Evolutionary conservation across 1,140 invertebrate species (phyloP), one percentile per base, ranked within the genome.

Genomic region (Megathymus violae): DNA sequence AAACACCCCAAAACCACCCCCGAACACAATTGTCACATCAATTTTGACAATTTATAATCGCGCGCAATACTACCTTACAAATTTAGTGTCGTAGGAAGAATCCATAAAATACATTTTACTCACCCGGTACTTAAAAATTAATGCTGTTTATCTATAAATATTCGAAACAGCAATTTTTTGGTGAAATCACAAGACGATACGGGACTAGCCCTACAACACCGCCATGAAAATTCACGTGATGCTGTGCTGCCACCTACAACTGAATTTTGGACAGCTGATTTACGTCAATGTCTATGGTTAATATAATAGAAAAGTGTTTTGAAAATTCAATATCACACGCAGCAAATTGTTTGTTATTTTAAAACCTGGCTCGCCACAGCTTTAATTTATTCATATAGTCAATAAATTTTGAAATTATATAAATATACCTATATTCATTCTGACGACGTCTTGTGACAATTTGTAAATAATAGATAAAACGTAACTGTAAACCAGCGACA

Each of bases 161-260:
- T 74, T 69, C 46, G 72, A 87, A 88, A 88, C 88, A 89, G 86
- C 88, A 81, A 84, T 74, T 83, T 78, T 89, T 90, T 84, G 82
- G 81, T 80, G 86, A 90, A 91, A 91, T 90, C 90, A 91, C 90
- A 91, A 91, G 88, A 91, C 90, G 83, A 86, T 83, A 84, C 85
- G 89, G 88, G 86, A 82, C 88, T 84, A 91, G 87, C 88, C 89
- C 88, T 83, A 82, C 80, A 90, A 82, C 88, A 80, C 78, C 78
- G 90, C 90, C 90, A 91, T 91, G 88, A 91, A 91, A 89, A 91
- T 91, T 91, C 90, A 91, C 90, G 90, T 91, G 90, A 91, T 82
- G 86, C 82, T 71, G 88, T 91, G 88, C 85, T 91, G 89, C 89
- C 86, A 90, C 79, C 90, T 91, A 88, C 74, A 86, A 84, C 80